Percentiles rank a stretch among this genome's conserved stretches.
These are phyloP conservation scores for Dryomyza anilis DNA, from an alignment of 2,888 invertebrate genomes.

Conservation along the genomic window DNA sequence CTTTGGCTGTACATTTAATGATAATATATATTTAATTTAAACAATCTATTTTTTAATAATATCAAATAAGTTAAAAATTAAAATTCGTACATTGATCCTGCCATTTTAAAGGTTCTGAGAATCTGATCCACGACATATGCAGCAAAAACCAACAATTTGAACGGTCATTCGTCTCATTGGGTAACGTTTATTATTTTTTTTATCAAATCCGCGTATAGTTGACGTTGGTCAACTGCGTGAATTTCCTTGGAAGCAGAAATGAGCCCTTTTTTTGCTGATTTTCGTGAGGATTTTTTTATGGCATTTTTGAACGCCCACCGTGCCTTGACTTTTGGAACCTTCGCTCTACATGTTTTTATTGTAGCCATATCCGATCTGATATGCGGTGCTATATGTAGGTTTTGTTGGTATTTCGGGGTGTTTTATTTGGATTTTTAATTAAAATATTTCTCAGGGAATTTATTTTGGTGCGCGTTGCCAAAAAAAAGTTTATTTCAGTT, in stretches of 20 bases:
- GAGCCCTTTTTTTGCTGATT: not conserved
- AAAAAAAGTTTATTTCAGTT: not conserved
- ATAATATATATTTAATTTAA: too few relatives aligned
- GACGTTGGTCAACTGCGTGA: too few relatives aligned
- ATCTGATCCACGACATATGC: too few relatives aligned
- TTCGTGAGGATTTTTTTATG: slow-evolving; percentile 30
- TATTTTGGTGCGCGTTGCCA: not conserved
- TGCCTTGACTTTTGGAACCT: slow-evolving; percentile 1
- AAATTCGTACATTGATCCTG: too few relatives aligned
- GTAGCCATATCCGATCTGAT: slow-evolving; percentile 21
- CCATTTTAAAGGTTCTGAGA: too few relatives aligned
- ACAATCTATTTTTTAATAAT: too few relatives aligned
- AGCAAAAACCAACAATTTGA: too few relatives aligned
- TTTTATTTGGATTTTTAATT: slow-evolving; percentile 41
- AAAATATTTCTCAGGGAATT: slow-evolving; percentile 42
- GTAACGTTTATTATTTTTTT: too few relatives aligned
- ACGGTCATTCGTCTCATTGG: too few relatives aligned
- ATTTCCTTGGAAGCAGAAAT: slow-evolving; percentile 32
- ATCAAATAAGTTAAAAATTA: too few relatives aligned
- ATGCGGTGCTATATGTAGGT: slow-evolving; percentile 24
- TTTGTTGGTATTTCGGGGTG: slow-evolving; percentile 31
- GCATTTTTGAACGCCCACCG: slow-evolving; percentile 39
- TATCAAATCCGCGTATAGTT: too few relatives aligned
- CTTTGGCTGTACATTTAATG: too few relatives aligned
- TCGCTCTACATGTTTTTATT: not conserved